Evolutionary conservation across 2,888 invertebrate species (phyloP).

Genomic region (Ecliptopera silaceata): DNA sequence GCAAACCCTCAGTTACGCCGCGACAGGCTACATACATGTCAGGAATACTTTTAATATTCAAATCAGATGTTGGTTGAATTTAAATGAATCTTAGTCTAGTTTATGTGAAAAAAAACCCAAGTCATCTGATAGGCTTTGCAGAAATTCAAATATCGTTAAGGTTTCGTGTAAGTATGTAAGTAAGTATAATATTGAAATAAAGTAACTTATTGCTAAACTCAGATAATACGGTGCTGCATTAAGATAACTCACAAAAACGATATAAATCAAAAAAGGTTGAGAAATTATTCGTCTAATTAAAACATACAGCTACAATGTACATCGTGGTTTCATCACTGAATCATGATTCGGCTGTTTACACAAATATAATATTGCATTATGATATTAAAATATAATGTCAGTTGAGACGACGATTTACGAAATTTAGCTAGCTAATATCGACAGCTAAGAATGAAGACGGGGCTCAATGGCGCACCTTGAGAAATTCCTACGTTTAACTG

Average conservation of each 20-base stretch:
- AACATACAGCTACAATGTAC: conserved; percentile 1
- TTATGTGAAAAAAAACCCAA: neutral
- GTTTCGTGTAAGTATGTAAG: too few relatives aligned
- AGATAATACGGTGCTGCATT: neutral
- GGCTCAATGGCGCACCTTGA: too few relatives aligned
- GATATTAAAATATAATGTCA: neutral
- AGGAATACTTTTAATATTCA: conserved; percentile 55
- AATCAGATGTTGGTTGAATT: conserved; percentile 26
- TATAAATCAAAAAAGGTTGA: neutral
- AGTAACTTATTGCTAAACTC: neutral
- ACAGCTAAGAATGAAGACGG: too few relatives aligned
- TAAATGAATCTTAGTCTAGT: neutral
- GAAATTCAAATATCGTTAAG: too few relatives aligned
- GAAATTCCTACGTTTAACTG: too few relatives aligned
- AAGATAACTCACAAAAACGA: neutral
- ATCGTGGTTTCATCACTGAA: neutral
- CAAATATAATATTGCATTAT: too few relatives aligned
- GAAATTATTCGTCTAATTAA: neutral
- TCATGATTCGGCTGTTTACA: neutral
- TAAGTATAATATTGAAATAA: too few relatives aligned
- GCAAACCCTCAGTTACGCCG: conserved; percentile 50
- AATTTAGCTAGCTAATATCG: too few relatives aligned
- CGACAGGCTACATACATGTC: conserved; percentile 52
- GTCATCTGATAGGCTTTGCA: too few relatives aligned
- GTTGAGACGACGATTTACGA: too few relatives aligned